Evolutionary conservation across 2,797 vertebrate genomes (phyloP).

Genomic region (Epinephelus malabaricus): DNA sequence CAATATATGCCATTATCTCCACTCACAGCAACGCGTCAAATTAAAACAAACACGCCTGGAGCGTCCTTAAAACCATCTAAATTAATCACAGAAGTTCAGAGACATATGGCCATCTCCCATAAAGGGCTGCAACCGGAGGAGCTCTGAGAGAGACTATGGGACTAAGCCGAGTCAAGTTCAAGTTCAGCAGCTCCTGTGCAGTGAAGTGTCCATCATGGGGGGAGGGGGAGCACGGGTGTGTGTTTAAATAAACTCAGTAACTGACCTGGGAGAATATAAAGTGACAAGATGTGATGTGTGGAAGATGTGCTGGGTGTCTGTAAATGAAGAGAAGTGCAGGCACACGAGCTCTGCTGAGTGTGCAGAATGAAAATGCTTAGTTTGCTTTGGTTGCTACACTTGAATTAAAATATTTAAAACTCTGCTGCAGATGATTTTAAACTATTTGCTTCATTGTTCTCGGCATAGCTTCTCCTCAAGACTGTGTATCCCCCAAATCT

Average conservation of each 20-base stretch:
- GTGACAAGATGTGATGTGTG: constrained; percentile 10
- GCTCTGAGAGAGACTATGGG: constrained; percentile 1
- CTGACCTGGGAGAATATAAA: constrained; percentile 17
- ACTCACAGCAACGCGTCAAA: constrained; percentile 29
- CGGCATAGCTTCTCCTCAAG: neutral
- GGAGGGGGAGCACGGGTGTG: constrained; percentile 2
- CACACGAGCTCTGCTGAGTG: constrained; percentile 13
- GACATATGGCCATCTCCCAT: constrained; percentile 30
- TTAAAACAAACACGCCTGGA: constrained; percentile 25
- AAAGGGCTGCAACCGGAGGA: constrained; percentile 21
- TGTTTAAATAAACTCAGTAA: constrained; percentile 32
- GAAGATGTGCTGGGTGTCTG: constrained; percentile 3
- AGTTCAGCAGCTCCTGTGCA: constrained; percentile 81
- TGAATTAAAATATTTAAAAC: constrained; percentile 5
- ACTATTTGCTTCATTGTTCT: neutral
- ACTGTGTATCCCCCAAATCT: neutral
- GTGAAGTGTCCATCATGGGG: constrained; percentile 21
- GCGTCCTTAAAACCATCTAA: constrained; percentile 13
- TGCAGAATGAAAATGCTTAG: constrained; percentile 8
- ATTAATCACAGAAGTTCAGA: constrained; percentile 21
- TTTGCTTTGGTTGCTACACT: constrained; percentile 3
- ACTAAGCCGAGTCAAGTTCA: constrained; percentile 85
- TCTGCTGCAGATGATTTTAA: neutral
- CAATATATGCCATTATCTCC: constrained; percentile 11
- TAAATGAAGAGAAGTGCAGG: neutral